A percentile compares a stretch with the other conserved stretches of the same genome.
Conservation (phyloP, 2,113 vertebrate species). For the Saccopteryx leptura region DNA sequence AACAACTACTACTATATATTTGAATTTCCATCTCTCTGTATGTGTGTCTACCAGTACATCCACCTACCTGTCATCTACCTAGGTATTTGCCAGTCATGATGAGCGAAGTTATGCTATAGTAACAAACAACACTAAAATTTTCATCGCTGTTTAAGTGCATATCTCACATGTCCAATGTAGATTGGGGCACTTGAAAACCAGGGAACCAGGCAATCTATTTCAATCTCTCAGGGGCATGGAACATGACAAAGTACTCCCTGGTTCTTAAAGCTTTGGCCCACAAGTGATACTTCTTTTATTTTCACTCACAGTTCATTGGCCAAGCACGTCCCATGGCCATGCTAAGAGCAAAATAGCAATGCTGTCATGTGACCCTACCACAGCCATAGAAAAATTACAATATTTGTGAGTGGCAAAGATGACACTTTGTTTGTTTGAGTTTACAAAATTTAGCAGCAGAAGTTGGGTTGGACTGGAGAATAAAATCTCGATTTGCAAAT, state of each 20-base stretch:
- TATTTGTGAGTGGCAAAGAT: neutral
- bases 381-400: neutral
- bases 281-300: neutral
- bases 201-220: neutral
- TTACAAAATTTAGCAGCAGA: constrained; percentile 45
- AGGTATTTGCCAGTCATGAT: neutral
- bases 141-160: neutral
- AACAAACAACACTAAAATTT: neutral
- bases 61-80: neutral
- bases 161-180: neutral
- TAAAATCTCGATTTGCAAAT: constrained; percentile 70
- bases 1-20: neutral
- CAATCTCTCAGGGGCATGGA: neutral
- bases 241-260: neutral
- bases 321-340: neutral
- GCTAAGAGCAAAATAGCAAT: neutral
- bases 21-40: neutral
- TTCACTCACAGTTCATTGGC: neutral
- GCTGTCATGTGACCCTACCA: neutral
- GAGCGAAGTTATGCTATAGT: neutral
- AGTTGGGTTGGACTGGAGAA: constrained; percentile 59
- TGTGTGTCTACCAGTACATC: neutral
- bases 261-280: neutral
- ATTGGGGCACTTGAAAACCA: neutral
- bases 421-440: neutral